phyloP scores from a whole-genome alignment of 2,888 invertebrate genomes.

The Rhagium mordax region DNA sequence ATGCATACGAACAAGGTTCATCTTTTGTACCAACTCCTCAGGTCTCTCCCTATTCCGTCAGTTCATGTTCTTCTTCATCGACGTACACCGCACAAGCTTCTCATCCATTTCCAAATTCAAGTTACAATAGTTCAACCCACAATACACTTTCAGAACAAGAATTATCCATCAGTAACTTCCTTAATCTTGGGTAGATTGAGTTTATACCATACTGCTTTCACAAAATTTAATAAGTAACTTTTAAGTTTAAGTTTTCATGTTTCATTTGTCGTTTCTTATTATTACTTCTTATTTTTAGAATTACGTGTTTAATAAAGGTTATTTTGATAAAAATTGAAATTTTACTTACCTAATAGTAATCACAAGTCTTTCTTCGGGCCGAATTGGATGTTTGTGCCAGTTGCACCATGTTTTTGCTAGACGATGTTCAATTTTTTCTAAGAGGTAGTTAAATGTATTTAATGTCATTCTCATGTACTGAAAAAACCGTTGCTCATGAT shows the following conservation, averaged over 20 bases:
- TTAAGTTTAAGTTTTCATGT: too few relatives aligned
- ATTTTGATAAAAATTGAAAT: too few relatives aligned
- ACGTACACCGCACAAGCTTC: not conserved
- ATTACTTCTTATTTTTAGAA: too few relatives aligned
- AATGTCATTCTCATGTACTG: conserved; percentile 26
- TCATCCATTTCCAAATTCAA: not conserved
- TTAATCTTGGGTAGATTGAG: not conserved
- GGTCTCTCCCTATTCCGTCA: not conserved
- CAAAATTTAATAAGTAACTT: too few relatives aligned
- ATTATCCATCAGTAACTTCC: too few relatives aligned
- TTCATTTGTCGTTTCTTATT: too few relatives aligned
- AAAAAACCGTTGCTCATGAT: conserved; percentile 26
- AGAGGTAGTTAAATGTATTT: conserved; percentile 19
- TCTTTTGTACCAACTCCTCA: not conserved
- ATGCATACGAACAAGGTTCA: not conserved
- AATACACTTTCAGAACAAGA: not conserved
- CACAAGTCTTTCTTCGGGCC: conserved; percentile 15
- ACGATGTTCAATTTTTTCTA: conserved; percentile 4
- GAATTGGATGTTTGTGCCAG: conserved; percentile 21
- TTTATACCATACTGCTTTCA: not conserved
- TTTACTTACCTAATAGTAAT: conserved; percentile 25
- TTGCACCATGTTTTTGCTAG: conserved; percentile 29
- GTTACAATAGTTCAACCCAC: not conserved
- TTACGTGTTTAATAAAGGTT: too few relatives aligned
- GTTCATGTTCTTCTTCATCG: not conserved